These are phyloP conservation scores for Smutsia temminckii DNA, from an alignment of 2,797 vertebrate species.

Conservation along the genomic window DNA sequence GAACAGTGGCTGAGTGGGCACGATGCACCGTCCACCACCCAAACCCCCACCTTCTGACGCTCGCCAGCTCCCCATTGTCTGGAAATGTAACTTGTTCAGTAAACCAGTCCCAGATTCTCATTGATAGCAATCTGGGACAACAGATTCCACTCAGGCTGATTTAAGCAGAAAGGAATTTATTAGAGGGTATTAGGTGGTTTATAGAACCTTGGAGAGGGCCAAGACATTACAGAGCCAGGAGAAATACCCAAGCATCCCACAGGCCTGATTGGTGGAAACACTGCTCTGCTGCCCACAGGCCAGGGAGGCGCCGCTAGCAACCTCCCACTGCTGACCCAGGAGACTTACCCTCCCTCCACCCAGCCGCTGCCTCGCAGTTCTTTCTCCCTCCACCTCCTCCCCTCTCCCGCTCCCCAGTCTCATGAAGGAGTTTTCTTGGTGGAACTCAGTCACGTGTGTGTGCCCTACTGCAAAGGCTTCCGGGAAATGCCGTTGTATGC, in stretches of 20 bases:
- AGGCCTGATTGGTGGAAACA: background rate
- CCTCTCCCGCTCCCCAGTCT: background rate
- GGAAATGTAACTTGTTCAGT: background rate
- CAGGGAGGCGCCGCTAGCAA: background rate
- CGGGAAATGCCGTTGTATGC: background rate
- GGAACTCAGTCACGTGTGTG: background rate
- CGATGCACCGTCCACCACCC: background rate
- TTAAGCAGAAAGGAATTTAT: constrained; percentile 63
- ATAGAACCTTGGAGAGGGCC: constrained; percentile 7
- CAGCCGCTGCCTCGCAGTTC: background rate
- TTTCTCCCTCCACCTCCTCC: background rate
- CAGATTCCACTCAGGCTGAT: constrained; percentile 49
- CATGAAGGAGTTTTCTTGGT: background rate
- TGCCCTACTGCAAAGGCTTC: background rate
- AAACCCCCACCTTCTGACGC: background rate
- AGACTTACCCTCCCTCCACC: background rate
- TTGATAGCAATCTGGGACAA: constrained; percentile 41
- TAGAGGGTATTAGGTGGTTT: constrained; percentile 44
- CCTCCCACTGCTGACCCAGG: background rate
- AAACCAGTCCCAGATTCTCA: constrained; percentile 53
- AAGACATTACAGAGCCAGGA: background rate
- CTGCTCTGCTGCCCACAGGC: background rate
- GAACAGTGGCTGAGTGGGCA: rapidly evolving
- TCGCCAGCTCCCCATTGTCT: background rate
- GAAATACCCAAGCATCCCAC: background rate